Conservation (phyloP, 2,888 invertebrate genomes). For the Drosophila kanekoi region DNA sequence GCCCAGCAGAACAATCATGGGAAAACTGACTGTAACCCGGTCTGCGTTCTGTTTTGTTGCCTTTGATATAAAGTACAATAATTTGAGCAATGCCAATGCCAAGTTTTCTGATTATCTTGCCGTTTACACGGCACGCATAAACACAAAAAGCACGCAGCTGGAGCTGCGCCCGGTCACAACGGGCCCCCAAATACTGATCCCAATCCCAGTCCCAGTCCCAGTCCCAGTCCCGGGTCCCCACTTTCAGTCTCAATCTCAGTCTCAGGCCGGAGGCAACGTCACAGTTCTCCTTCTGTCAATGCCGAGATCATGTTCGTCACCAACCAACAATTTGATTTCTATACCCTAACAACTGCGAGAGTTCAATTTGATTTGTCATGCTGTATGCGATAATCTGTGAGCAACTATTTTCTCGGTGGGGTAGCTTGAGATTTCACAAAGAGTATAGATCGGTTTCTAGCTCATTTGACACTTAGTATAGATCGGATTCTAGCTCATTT, state of each 20-base stretch:
- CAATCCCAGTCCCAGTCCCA: constrained; percentile 37
- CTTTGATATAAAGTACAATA: constrained; percentile 63
- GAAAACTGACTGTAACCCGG: constrained; percentile 62
- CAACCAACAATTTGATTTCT: constrained; percentile 59
- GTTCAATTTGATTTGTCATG: constrained; percentile 51
- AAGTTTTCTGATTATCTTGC: constrained; percentile 75
- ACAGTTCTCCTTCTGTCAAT: constrained; percentile 59
- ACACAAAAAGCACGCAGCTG: constrained; percentile 39
- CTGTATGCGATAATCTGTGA: too few relatives aligned
- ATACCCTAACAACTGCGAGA: constrained; percentile 3
- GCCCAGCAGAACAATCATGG: constrained; percentile 76
- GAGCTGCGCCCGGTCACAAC: constrained; percentile 21
- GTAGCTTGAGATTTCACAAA: too few relatives aligned
- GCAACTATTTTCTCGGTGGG: too few relatives aligned
- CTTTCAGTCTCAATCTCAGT: constrained; percentile 7
- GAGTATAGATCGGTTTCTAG: too few relatives aligned
- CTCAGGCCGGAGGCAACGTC: constrained; percentile 8
- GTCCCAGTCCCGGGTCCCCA: constrained; percentile 3
- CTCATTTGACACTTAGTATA: too few relatives aligned
- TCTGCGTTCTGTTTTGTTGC: constrained; percentile 22
- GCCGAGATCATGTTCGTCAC: constrained; percentile 64
- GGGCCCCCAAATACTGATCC: constrained; percentile 20
- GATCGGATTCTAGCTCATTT: too few relatives aligned
- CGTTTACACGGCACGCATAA: constrained; percentile 66
- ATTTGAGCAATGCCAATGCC: constrained; percentile 76